Percentiles rank a stretch among this genome's conserved stretches.
Evolutionary conservation across 2,113 vertebrate species (phyloP).

Genomic region (Psittacula cyanocephala): DNA sequence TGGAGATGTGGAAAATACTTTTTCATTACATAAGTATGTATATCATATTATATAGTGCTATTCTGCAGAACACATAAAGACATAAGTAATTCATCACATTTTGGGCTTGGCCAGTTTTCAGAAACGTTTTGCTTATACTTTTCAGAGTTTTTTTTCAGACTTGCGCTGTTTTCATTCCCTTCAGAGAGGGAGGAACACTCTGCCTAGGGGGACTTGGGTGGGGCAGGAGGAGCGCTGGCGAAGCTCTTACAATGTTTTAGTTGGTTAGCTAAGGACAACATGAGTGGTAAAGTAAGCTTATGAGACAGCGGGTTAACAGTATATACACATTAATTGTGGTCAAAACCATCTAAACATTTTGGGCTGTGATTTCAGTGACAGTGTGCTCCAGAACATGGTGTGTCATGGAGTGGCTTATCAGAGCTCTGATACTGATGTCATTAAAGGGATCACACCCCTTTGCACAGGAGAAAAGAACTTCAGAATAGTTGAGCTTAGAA

Average conservation of each 20-base stretch:
- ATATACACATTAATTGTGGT: background rate
- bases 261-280: background rate
- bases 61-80: background rate
- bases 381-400: background rate
- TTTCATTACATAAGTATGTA: background rate
- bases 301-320: background rate
- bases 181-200: background rate
- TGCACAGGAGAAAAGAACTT: background rate
- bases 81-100: background rate
- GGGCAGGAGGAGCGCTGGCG: too few relatives aligned
- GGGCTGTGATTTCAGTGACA: background rate
- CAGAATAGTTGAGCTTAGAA: background rate
- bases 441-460: background rate
- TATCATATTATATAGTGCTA: background rate
- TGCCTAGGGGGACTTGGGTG: background rate
- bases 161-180: background rate
- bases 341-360: fast-evolving
- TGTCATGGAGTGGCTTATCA: background rate
- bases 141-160: background rate
- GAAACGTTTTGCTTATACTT: background rate
- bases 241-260: background rate
- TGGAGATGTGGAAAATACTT: background rate
- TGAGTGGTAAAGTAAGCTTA: background rate
- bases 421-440: background rate
- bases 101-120: background rate